phyloP scores from a whole-genome alignment of 1,140 invertebrate genomes.

The Dufourea novaeangliae region DNA sequence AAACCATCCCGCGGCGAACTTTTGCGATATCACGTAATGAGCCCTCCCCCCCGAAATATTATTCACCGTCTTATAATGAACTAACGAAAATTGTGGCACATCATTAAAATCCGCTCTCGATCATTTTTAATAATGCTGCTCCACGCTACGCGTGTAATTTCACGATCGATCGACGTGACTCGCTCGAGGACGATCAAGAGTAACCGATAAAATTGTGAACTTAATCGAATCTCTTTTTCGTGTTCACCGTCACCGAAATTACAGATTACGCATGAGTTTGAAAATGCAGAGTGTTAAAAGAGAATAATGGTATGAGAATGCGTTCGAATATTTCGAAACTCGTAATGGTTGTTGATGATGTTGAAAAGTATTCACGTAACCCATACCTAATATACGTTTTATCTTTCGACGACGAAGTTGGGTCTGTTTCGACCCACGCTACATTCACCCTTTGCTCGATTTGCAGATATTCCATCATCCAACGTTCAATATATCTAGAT shows the following conservation, averaged over 20 bases:
- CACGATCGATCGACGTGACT: slow-evolving; percentile 5
- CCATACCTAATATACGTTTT: no score
- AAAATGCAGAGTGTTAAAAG: no score
- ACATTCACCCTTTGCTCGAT: no score
- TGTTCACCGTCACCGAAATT: not conserved
- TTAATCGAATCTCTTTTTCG: not conserved
- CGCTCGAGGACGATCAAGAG: not conserved
- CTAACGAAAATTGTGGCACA: slow-evolving; percentile 34
- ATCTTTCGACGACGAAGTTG: no score
- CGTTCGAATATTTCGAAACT: no score
- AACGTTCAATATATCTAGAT: no score
- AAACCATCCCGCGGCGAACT: slow-evolving; percentile 18
- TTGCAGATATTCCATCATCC: no score
- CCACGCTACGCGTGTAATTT: slow-evolving; percentile 22
- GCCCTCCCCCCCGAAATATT: slow-evolving; percentile 13
- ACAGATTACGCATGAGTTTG: not conserved
- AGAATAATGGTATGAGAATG: no score
- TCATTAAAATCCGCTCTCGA: slow-evolving; percentile 29
- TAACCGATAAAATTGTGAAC: not conserved
- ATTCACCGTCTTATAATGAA: slow-evolving; percentile 22
- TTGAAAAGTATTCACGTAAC: no score
- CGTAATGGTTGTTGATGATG: no score
- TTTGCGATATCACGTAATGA: slow-evolving; percentile 48
- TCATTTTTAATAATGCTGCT: slow-evolving; percentile 44
- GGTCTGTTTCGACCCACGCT: no score